Base-by-base conservation (phyloP, 2,888 invertebrate species). In the Papilio protenor region DNA sequence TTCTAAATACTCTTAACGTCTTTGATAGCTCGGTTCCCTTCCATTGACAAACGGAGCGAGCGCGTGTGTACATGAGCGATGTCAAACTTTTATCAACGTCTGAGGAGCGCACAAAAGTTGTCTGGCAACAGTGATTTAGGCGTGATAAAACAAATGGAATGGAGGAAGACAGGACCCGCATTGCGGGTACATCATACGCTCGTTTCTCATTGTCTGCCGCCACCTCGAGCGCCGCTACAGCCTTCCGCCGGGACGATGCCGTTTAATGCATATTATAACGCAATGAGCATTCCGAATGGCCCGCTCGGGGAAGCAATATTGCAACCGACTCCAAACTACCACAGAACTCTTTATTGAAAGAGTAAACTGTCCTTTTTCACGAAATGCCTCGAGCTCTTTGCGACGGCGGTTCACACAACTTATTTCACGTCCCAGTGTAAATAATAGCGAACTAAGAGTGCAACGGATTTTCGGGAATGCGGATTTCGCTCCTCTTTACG, bases 1-100 rank as follows among this genome's bases (percentile, higher is more conserved):
- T 94, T 93, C 93, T 92, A 94, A 94, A 94, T 91, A 94, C 93
- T 94, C 94, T 93, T 93, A 92, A 92, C 93, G 91, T 94, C 93
- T 94, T 92, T 92, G 93, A 93, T 94, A 94, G 91, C 89, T 91
- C 90, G 84, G 88, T 88, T 87, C 90, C 90, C 89, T 90, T 89
- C 87, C 92, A 92, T 92, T 92, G 92, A 91, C 91, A 92, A 91
- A 91, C 90, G 89, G 87, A 88, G 86, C 86, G 86, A 84, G 83
- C 81, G 86, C 84, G 89, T 87, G 89, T 92, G 92, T 89, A 86
- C 85, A 87, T 88, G 93, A 93, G 92, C 83, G 85, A 89, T 92
- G 93, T 92, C 93, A 92, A 94, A 94, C 87, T 94, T 93, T 91
- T 92, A 91, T 92, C 90, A 90, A 88, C 86, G 87, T 86, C 85